Conservation (phyloP, 2,797 vertebrate species). For the Pogonophryne albipinna region DNA sequence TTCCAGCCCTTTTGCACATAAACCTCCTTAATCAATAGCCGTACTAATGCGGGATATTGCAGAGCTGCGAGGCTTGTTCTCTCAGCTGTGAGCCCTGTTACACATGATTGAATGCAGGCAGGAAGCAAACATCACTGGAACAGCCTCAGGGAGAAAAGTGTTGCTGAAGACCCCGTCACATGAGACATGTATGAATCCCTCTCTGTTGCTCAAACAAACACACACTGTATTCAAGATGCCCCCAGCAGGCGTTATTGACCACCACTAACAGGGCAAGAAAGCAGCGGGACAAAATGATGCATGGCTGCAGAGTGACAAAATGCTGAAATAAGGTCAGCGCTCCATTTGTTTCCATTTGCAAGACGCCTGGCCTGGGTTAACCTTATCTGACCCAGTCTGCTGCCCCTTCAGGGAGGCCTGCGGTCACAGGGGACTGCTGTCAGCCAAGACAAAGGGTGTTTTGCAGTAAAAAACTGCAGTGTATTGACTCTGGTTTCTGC, state of each 20-base stretch:
- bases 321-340: conserved; percentile 45
- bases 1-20: conserved; percentile 26
- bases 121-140: conserved; percentile 36
- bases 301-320: conserved; percentile 33
- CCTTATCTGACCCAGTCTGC: conserved; percentile 48
- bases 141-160: conserved; percentile 30
- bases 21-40: conserved; percentile 52
- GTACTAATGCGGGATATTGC: conserved; percentile 33
- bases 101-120: conserved; percentile 56
- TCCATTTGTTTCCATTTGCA: conserved; percentile 68
- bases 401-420: conserved; percentile 32
- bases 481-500: conserved; percentile 38
- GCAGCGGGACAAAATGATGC: conserved; percentile 38
- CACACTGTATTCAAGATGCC: conserved; percentile 1
- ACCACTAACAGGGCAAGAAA: conserved; percentile 1
- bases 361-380: conserved; percentile 61
- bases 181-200: conserved; percentile 23
- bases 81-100: conserved; percentile 44
- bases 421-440: conserved; percentile 36
- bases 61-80: conserved; percentile 36
- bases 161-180: conserved; percentile 24
- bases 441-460: conserved; percentile 56
- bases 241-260: conserved; percentile 42
- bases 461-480: conserved; percentile 43
- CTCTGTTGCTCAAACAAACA: conserved; percentile 13